Percentiles rank a stretch among this genome's conserved stretches.
phyloP scores from a whole-genome alignment of 2,113 vertebrate species.

The Lampris megalopsis region DNA sequence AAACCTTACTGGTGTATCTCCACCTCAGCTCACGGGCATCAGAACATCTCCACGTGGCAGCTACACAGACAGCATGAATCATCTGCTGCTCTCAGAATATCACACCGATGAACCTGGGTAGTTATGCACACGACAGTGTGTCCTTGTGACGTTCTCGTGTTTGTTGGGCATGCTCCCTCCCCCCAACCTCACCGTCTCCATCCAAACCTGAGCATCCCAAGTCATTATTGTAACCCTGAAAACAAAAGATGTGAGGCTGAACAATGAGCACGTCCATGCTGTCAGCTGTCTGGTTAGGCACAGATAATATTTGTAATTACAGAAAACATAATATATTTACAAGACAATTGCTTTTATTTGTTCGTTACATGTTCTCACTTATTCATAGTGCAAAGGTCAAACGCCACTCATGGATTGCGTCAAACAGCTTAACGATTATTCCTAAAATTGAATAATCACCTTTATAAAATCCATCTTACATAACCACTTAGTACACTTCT shows the following conservation, averaged over 20 bases:
- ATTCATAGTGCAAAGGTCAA: slow-evolving; percentile 28
- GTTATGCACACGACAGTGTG: slow-evolving; percentile 8
- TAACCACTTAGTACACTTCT: too few relatives aligned
- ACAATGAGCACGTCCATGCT: slow-evolving; percentile 41
- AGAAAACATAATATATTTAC: slow-evolving; percentile 52
- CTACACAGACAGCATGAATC: too few relatives aligned
- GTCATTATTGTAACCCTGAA: background rate
- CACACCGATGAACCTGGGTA: too few relatives aligned
- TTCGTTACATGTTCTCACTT: slow-evolving; percentile 19
- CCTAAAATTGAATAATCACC: too few relatives aligned
- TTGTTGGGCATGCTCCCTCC: slow-evolving; percentile 44
- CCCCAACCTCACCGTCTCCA: slow-evolving; percentile 35
- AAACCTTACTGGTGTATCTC: too few relatives aligned
- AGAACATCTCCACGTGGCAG: too few relatives aligned
- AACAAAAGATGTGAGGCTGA: slow-evolving; percentile 14
- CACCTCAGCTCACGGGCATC: too few relatives aligned
- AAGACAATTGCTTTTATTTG: slow-evolving; percentile 48
- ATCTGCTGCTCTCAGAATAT: too few relatives aligned
- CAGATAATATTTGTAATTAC: slow-evolving; percentile 37
- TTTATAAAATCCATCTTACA: too few relatives aligned
- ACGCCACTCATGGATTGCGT: background rate
- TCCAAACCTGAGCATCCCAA: background rate
- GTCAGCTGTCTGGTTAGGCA: slow-evolving; percentile 16
- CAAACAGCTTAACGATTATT: too few relatives aligned
- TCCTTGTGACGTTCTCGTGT: slow-evolving; percentile 22